Conservation (phyloP, 1,140 invertebrate species). For the Chymomyza costata region DNA sequence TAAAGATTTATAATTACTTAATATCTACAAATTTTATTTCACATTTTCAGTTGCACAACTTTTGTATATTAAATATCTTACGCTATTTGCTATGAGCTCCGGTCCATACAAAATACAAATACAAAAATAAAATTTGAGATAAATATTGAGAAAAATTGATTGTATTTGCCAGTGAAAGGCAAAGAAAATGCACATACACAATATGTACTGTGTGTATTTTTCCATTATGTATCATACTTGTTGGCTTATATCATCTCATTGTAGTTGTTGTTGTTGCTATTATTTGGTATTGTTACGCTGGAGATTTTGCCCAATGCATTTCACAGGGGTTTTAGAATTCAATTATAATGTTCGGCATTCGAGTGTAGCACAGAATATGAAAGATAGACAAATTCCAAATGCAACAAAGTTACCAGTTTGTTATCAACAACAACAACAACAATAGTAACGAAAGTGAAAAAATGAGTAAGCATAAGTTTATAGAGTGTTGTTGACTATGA, state of each 20-base stretch:
- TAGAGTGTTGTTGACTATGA: no score
- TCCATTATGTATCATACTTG: slow-evolving; percentile 53
- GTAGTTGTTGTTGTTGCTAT: slow-evolving; percentile 9
- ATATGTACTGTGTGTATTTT: no score
- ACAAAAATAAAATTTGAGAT: no score
- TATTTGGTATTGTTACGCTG: slow-evolving; percentile 58
- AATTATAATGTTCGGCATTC: slow-evolving; percentile 44
- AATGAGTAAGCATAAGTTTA: no score
- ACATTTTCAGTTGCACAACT: no score
- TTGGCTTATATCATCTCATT: no score
- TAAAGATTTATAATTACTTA: no score
- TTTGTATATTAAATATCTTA: slow-evolving; percentile 40
- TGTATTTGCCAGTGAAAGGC: slow-evolving; percentile 47
- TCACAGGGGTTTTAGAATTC: slow-evolving; percentile 54
- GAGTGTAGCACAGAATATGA: slow-evolving; percentile 36
- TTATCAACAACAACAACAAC: no score
- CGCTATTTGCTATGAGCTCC: slow-evolving; percentile 47
- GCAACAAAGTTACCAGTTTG: no score
- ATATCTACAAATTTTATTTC: no score
- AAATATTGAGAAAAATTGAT: slow-evolving; percentile 61
- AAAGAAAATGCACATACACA: slow-evolving; percentile 15
- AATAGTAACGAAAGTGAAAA: no score
- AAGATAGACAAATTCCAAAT: slow-evolving; percentile 11
- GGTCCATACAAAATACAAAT: no score
- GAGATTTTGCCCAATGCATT: slow-evolving; percentile 46